Evolutionary conservation across 2,113 vertebrate species (phyloP).

Genomic region (Chaenogobius annularis): DNA sequence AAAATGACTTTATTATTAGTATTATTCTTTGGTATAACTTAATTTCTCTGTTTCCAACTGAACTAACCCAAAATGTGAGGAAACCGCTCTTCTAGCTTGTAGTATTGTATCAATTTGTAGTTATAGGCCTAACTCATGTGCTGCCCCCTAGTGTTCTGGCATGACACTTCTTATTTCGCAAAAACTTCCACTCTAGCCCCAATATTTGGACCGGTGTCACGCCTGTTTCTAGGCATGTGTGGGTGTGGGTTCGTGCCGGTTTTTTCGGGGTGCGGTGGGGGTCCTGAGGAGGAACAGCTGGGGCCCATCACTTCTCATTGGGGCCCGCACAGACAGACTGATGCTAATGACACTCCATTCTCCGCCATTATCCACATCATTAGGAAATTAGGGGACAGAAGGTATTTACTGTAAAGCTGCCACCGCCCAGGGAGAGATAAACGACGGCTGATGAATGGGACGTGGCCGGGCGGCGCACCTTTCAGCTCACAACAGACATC

Average conservation of each 20-base stretch:
- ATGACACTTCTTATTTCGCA: too few species aligned
- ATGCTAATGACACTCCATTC: slow-evolving; percentile 99
- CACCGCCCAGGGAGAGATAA: slow-evolving; percentile 99
- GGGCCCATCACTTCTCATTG: slow-evolving; percentile 96
- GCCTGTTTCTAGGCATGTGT: not conserved
- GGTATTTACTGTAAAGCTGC: slow-evolving; percentile 99
- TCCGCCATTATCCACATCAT: slow-evolving; percentile 99
- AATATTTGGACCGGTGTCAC: too few species aligned
- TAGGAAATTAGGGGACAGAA: slow-evolving; percentile 99
- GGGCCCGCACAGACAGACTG: slow-evolving; percentile 96
- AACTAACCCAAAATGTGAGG: too few species aligned
- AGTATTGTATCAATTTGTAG: too few species aligned
- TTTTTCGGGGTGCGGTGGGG: slow-evolving; percentile 47
- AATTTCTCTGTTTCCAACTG: too few species aligned
- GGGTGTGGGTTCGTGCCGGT: slow-evolving; percentile 8
- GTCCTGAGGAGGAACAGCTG: slow-evolving; percentile 86
- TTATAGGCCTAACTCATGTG: too few species aligned
- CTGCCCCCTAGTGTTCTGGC: too few species aligned
- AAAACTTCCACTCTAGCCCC: too few species aligned
- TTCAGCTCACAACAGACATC: slow-evolving; percentile 88
- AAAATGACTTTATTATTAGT: too few species aligned
- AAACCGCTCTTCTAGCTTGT: too few species aligned
- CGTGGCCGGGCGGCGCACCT: slow-evolving; percentile 97
- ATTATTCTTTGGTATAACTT: too few species aligned
- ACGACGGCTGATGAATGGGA: slow-evolving; percentile 99